Base-by-base conservation (phyloP, 2,888 invertebrate genomes). In the Campoletis raptor region DNA sequence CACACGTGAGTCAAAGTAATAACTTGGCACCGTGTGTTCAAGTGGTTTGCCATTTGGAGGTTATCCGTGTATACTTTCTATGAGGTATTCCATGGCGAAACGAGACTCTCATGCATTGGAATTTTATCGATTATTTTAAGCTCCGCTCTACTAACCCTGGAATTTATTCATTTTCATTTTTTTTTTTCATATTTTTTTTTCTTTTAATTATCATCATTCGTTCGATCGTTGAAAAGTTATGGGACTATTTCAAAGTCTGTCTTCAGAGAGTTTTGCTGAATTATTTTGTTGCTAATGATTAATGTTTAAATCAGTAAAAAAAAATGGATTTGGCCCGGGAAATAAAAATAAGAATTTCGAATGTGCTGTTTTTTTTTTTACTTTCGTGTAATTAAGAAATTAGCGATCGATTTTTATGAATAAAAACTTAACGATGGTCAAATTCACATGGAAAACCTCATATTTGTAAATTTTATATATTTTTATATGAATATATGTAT, bases 1-100 rank as follows among this genome's bases (percentile, higher is more conserved):
- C 85, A 79, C 85, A 81, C 85, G 80, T 84, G 84, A 84, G 83
- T 76, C 79, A 40, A 30, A 85, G 85, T 86, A 83, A 86, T 88
- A 86, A 88, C 86, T 86, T 83, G 85, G 83, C 81, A 85, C 80
- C 81, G 61, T 36, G 85, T 66, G 74, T 77, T 81, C 70, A 70
- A 61, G 72, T 77, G 76, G 52, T 77, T 85, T 72, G 70, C 76
- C 37, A 72, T 81, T 54, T 77, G 76, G 52, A 45, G 24, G 40
- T 45, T 77, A 67, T 54, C 40, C 40, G 42, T 42, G 37, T 66
- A 9, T 42, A 21, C 30, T 30, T 61, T 69, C 36, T 40, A 37
- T 69, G 40, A 24, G 40, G 10, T 69, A 69, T 69, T 42, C 85
- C 85, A 42, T 83, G 85, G 79, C 85, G 81, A 52, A 36, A 48